Evolutionary conservation across 2,888 invertebrate genomes (phyloP).

Genomic region (Pachymerium ferrugineum): DNA sequence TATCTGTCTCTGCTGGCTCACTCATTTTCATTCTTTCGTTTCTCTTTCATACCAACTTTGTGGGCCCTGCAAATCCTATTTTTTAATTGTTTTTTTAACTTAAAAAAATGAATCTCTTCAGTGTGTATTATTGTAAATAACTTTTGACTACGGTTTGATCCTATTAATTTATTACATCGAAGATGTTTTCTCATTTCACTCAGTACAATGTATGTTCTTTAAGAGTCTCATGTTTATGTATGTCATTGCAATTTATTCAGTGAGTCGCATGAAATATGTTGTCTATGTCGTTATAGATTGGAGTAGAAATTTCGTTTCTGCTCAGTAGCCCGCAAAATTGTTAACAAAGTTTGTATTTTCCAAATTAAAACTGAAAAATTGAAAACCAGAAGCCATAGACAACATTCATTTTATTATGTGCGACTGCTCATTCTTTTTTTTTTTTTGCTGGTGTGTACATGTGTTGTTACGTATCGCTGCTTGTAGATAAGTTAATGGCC

Average conservation of each 20-base stretch:
- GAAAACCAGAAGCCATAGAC: slow-evolving; percentile 17
- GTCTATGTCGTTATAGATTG: slow-evolving; percentile 10
- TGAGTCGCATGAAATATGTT: slow-evolving; percentile 25
- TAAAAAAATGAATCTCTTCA: background rate
- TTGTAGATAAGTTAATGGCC: slow-evolving; percentile 9
- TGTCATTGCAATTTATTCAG: slow-evolving; percentile 19
- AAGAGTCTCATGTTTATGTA: slow-evolving; percentile 25
- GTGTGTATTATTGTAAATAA: slow-evolving; percentile 31
- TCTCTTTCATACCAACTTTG: slow-evolving; percentile 4
- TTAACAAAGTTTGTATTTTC: slow-evolving; percentile 15
- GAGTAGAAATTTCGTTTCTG: background rate
- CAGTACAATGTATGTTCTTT: slow-evolving; percentile 8
- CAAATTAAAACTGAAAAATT: slow-evolving; percentile 6
- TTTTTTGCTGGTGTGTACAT: background rate
- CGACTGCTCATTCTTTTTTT: background rate
- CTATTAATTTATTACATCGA: slow-evolving; percentile 22
- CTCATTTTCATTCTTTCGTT: background rate
- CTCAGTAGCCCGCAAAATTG: background rate
- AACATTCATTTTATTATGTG: slow-evolving; percentile 25
- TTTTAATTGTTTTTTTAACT: background rate
- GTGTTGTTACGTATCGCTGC: slow-evolving; percentile 16
- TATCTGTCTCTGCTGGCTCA: slow-evolving; percentile 27
- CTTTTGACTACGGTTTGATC: slow-evolving; percentile 28
- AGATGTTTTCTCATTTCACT: background rate
- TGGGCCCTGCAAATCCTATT: background rate